Percentiles rank a stretch among this genome's conserved stretches.
Conservation (phyloP, 1,140 invertebrate species). For the Antheraea pernyi region DNA sequence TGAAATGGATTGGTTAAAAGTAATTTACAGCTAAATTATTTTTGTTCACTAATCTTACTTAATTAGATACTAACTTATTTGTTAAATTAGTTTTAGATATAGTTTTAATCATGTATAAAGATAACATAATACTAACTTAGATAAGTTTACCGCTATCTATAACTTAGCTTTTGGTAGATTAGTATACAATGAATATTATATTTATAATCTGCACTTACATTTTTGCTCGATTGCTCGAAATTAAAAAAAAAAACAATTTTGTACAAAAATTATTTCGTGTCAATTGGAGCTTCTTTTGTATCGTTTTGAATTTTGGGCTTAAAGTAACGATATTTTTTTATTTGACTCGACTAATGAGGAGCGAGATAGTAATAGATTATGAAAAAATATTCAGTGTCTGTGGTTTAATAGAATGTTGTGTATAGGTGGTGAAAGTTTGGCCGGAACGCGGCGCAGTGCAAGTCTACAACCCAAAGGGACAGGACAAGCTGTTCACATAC, state of each 20-base stretch:
- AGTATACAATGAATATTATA: too few relatives aligned
- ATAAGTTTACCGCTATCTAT: background rate
- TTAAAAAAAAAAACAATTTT: background rate
- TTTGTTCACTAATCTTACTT: background rate
- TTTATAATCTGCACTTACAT: too few relatives aligned
- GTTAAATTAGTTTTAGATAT: background rate
- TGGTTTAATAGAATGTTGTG: background rate
- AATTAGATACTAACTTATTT: background rate
- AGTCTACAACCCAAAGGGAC: conserved; percentile 77
- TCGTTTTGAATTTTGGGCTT: background rate
- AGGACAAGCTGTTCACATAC: conserved; percentile 93
- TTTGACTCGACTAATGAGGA: background rate
- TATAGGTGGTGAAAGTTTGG: conserved; percentile 72
- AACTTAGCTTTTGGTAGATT: too few relatives aligned
- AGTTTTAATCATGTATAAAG: background rate
- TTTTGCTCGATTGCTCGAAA: too few relatives aligned
- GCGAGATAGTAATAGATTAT: background rate
- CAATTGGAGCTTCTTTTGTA: background rate
- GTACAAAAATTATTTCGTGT: background rate
- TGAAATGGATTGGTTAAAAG: background rate
- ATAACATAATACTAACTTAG: background rate
- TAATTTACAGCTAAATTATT: background rate
- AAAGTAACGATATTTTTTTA: background rate
- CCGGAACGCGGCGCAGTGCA: conserved; percentile 74
- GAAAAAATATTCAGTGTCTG: background rate